Conservation (phyloP, 2,888 invertebrate genomes). For the Ichneumon xanthorius region DNA sequence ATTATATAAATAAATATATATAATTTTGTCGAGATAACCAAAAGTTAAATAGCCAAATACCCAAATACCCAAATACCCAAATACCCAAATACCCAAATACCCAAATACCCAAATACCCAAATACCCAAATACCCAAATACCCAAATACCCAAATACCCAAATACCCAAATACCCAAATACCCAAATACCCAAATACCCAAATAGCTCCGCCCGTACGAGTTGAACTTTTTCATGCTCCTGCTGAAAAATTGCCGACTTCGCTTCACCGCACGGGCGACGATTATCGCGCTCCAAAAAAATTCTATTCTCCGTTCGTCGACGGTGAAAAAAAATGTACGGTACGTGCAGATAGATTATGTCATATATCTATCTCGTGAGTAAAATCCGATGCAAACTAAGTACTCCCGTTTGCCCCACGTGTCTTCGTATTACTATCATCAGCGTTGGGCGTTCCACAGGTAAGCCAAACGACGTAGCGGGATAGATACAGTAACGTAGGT, state of each 20-base stretch:
- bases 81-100: background rate
- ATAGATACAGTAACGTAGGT: background rate
- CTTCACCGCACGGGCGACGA: background rate
- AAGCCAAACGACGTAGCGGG: constrained; percentile 12
- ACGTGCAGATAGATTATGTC: background rate
- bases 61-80: too few species aligned
- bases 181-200: too few species aligned
- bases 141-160: too few species aligned
- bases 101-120: too few species aligned
- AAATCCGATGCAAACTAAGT: constrained; percentile 11
- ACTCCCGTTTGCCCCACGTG: background rate
- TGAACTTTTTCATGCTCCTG: background rate
- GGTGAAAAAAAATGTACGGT: background rate
- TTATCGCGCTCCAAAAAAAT: background rate
- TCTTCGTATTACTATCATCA: constrained; percentile 7
- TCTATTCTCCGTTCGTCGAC: background rate
- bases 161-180: too few species aligned
- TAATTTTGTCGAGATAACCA: too few species aligned
- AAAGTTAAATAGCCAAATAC: too few species aligned
- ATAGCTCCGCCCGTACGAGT: background rate
- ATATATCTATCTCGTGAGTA: background rate
- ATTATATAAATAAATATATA: too few species aligned
- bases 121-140: background rate
- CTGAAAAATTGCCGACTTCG: background rate
- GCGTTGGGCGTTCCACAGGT: constrained; percentile 14